Evolutionary conservation across 1,140 invertebrate genomes (phyloP), one percentile per base, ranked within the genome.

Genomic region (Ceratosolen fusciceps): DNA sequence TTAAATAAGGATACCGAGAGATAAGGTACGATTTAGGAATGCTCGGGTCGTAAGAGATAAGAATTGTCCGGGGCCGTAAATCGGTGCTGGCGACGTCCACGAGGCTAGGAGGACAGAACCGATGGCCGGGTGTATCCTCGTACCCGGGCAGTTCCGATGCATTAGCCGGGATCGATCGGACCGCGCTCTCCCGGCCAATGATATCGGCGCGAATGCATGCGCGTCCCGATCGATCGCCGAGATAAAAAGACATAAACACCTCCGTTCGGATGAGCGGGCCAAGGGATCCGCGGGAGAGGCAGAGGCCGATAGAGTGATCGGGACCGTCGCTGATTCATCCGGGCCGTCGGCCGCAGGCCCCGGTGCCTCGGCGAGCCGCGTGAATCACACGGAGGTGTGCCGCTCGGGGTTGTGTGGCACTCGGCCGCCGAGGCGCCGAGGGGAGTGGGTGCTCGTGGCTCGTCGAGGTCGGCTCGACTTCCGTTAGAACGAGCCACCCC

Each of bases 401-500:
- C 81, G 83, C 5, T 37, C 3, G 29, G 62, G 12, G 10, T 26
- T 52, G 47, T 7, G 26, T 7, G 43, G 14, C 12, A 14, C 0
- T 24, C 19, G 26, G 49, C 16, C 16, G 49, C 2, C 7, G 60
- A 37, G 29, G 60, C 7, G 60, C 8, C 7, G 8, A 43, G 56
- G 29, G 47, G 47, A 49, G 49, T 9, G 49, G 10, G 34, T 3
- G 54, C 16, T n/a, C n/a, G n/a, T n/a, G 21, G 47, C 16, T 21
- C 29, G 70, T 65, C 67, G 79, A 80, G 85, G 85, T 84, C 79
- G 83, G 82, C 75, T 67, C 58, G 80, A 87, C 86, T 89, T 89
- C 88, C 88, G 88, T 79, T 87, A 84, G 81, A 80, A 84, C 84
- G 83, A 84, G 82, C 82, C 82, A n/a, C n/a, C n/a, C n/a, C n/a